Conservation (phyloP, 2,888 invertebrate genomes). For the Ferrisia virgata region DNA sequence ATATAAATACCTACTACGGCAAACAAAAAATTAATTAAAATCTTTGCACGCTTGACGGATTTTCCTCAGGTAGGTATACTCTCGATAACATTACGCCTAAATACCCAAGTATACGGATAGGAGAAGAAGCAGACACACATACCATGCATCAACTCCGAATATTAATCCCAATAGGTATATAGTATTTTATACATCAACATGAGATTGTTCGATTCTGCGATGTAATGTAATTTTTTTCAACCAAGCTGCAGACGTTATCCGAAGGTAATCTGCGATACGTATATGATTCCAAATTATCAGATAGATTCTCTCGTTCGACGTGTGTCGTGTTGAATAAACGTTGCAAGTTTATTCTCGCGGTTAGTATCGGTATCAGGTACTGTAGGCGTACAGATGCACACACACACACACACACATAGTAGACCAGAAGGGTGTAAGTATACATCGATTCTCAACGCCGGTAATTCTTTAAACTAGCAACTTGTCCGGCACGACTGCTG, state of each 20-base stretch:
- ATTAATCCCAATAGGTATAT: not conserved
- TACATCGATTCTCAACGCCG: not conserved
- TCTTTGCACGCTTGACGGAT: not conserved
- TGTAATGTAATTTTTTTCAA: not conserved
- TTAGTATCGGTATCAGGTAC: not conserved
- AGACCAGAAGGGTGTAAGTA: not conserved
- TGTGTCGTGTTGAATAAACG: not conserved
- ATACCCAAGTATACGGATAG: not conserved
- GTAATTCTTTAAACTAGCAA: not conserved
- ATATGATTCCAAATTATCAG: not conserved
- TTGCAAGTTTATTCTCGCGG: not conserved
- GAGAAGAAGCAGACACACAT: not conserved
- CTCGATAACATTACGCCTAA: not conserved
- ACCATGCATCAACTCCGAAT: too few species aligned
- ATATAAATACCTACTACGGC: not conserved
- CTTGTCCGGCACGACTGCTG: too few species aligned
- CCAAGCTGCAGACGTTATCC: not conserved
- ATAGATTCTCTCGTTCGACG: not conserved
- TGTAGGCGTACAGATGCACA: too few species aligned
- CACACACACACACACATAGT: too few species aligned
- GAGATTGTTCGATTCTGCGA: not conserved
- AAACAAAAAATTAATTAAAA: not conserved
- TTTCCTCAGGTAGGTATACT: not conserved
- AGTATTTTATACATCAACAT: too few species aligned
- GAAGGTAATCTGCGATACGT: not conserved